A percentile compares a stretch with the other conserved stretches of the same genome.
These are phyloP conservation scores for Seriola dumerili DNA, from an alignment of 2,113 vertebrate genomes.

Conservation along the genomic window DNA sequence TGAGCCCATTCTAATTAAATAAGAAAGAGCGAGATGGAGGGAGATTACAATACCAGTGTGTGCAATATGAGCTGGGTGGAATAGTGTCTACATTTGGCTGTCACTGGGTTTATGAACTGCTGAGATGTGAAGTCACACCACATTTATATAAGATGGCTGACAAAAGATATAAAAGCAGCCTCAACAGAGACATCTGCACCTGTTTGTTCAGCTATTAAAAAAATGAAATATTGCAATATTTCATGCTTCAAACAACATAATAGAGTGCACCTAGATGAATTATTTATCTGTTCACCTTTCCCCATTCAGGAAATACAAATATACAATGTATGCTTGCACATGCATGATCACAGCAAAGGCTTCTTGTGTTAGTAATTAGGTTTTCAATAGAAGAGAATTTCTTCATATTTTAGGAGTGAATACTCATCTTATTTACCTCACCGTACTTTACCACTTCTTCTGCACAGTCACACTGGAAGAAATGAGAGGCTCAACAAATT, in stretches of 20 bases:
- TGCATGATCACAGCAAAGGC: not conserved
- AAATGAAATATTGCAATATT: slow-evolving; percentile 4
- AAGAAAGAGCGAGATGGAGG: slow-evolving; percentile 47
- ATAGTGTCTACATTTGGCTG: slow-evolving; percentile 61
- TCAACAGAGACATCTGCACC: slow-evolving; percentile 20
- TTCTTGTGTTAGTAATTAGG: slow-evolving; percentile 25
- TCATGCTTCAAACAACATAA: not conserved
- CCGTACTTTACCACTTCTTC: not conserved
- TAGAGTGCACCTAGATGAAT: not conserved
- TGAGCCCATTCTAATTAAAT: slow-evolving; percentile 73
- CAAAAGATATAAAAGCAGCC: slow-evolving; percentile 30
- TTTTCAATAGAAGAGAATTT: slow-evolving; percentile 18
- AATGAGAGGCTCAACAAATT: not conserved
- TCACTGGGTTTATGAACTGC: slow-evolving; percentile 53
- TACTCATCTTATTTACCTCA: not conserved
- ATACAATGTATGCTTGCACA: not conserved
- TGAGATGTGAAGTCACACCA: slow-evolving; percentile 29
- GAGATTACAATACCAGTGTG: slow-evolving; percentile 46
- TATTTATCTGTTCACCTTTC: not conserved
- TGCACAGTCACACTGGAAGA: not conserved
- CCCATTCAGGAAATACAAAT: slow-evolving; percentile 12
- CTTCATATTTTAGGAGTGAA: slow-evolving; percentile 4
- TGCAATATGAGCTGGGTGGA: slow-evolving; percentile 47
- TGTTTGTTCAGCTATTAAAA: slow-evolving; percentile 18
- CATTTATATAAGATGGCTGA: slow-evolving; percentile 32